These are phyloP conservation scores for pig (Sus scrofa) DNA, from an alignment of 2,113 vertebrate genomes.

Conservation along the genomic window T2T-Sscrofa CM000812.6:225319501-225320000, in stretches of 20 bases:
- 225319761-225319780: neutral
- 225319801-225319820: neutral
- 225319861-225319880: neutral
- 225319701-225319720: neutral
- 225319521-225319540: neutral
- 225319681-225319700: neutral
- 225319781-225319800: neutral
- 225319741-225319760: neutral
- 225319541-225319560: constrained; percentile 55
- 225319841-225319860: neutral
- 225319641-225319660: neutral
- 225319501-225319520: neutral
- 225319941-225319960: neutral
- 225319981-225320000: neutral
- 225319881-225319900: neutral
- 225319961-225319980: neutral
- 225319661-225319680: neutral
- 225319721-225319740: neutral
- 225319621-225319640: neutral
- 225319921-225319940: neutral
- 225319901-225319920: neutral
- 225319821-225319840: neutral
- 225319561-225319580: neutral
- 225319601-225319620: neutral
- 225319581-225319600: neutral